Evolutionary conservation across 2,113 vertebrate genomes (phyloP), one percentile per base, ranked within the genome.

Genomic region (Pelvicachromis taeniatus): DNA sequence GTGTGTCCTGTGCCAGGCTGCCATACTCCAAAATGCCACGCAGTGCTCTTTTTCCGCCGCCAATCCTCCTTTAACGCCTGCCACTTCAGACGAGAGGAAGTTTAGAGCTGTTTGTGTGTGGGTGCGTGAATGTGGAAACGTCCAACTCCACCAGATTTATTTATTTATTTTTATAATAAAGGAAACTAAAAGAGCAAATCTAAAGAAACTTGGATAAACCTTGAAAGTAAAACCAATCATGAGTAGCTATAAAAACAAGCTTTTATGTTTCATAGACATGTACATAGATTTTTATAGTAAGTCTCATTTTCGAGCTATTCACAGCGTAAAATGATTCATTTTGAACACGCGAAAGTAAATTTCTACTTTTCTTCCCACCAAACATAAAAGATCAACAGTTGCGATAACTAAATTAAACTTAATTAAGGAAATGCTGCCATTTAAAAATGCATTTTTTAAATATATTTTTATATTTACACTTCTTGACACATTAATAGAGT

Each of bases 21-120:
- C 33, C 17, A 82, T 23, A 58, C 73, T 87, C 17, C 56, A 78
- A 84, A 85, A 87, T 84, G 81, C 70, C 59, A 53, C 11, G 58
- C n/a, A 16, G 38, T 7, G 9, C 50, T 85, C 75, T 80, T 63
- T 87, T 80, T 86, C 85, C 61, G 10, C 83, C 80, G 82, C 78
- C 81, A 80, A 40, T 73, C 77, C 50, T 55, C 26, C 58, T 87
- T 87, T 83, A 88, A 86, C 86, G 78, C 80, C 84, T 77, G 54
- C 59, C 78, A 56, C 85, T 86, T 92, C 81, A 90, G 87, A 85
- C 70, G 14, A 31, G 35, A 54, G 68, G 17, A 80, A 73, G 56
- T 81, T 77, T 55, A 21, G 31, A 82, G 52, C 59, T 54, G 70
- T 77, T 81, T 87, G 33, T 55, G 75, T 65, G 79, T 23, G n/a